Evolutionary conservation across 2,888 invertebrate genomes (phyloP), one percentile per base, ranked within the genome.

Genomic region (Steinernema scapterisci): DNA sequence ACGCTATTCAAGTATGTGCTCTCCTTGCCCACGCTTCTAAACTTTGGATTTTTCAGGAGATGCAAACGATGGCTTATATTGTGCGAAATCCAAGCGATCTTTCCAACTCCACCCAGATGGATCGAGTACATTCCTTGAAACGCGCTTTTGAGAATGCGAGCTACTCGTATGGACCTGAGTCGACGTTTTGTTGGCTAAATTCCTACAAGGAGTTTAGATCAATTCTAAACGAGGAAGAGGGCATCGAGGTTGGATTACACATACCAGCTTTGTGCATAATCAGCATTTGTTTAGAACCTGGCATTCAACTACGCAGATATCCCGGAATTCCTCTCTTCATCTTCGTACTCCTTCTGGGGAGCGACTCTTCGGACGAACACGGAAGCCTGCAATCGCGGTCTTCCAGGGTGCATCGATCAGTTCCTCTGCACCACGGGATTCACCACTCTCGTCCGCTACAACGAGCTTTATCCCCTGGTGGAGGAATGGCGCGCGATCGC

Each of bases 351-450:
- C 31, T 63, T 63, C 63, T 63, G 63, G 63, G 31, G 1, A 5
- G 63, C 63, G 63, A 63, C 63, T 25, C 27, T 63, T 13, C 63
- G 27, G 16, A 31, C 54, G 19, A 54, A 73, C 44, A 0, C 54
- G 16, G 25, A n/a, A 9, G 19, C 44, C 54, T 51, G 56, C 27
- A 43, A 51, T 38, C 51, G 21, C 43, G 23, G 51, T 5, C 1
- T 51, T 0, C 81, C 81, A 1, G 56, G 46, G 19, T 84, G 84
- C 73, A 38, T 84, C 5, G 25, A 76, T 9, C 73, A 76, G 1
- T 83, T 83, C 77, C 44, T 83, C 44, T 80, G 82, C 74, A 80
- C 83, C 13, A 83, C 83, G n/a, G 84, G 84, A 25, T 84, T 82
- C 74, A 81, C 82, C 5, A 77, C 78, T 2, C 75, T 81, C 23